Conservation (phyloP, 2,888 invertebrate species). For the Rhaphigaster nebulosa region DNA sequence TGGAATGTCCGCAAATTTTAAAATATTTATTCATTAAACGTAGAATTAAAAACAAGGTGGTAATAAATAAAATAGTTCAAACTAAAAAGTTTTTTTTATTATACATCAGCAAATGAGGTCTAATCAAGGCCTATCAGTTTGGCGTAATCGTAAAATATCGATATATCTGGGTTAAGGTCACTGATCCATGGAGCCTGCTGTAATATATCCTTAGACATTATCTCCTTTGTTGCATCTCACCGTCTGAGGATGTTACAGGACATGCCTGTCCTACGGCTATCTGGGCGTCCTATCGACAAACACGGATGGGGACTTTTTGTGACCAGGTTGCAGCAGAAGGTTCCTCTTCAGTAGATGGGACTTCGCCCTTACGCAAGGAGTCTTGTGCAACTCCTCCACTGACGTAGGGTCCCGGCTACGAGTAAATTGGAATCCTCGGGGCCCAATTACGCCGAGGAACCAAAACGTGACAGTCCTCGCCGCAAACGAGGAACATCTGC, state of each 20-base stretch:
- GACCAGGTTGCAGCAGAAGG: constrained; percentile 38
- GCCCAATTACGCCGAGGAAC: constrained; percentile 26
- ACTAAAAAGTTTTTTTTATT: too few species aligned
- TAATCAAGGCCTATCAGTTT: too few species aligned
- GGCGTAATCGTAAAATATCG: not conserved
- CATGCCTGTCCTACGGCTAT: not conserved
- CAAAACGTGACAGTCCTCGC: constrained; percentile 29
- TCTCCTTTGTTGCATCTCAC: not conserved
- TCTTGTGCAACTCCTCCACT: not conserved
- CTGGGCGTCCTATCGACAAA: not conserved
- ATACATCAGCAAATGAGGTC: too few species aligned
- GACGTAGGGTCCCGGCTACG: not conserved
- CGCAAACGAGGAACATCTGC: constrained; percentile 36
- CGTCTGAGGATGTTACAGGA: not conserved
- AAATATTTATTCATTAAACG: too few species aligned
- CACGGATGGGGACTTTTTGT: constrained; percentile 20
- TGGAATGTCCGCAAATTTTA: too few species aligned
- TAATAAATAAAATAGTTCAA: too few species aligned
- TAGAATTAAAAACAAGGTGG: too few species aligned
- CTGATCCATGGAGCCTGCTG: not conserved
- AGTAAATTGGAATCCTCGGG: constrained; percentile 10
- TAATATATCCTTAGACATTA: not conserved
- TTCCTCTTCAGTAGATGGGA: constrained; percentile 32
- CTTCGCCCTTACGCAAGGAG: constrained; percentile 26
- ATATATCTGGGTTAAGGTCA: not conserved